phyloP scores from a whole-genome alignment of 2,797 vertebrate species.

The Gadopsis bispinosus region DNA sequence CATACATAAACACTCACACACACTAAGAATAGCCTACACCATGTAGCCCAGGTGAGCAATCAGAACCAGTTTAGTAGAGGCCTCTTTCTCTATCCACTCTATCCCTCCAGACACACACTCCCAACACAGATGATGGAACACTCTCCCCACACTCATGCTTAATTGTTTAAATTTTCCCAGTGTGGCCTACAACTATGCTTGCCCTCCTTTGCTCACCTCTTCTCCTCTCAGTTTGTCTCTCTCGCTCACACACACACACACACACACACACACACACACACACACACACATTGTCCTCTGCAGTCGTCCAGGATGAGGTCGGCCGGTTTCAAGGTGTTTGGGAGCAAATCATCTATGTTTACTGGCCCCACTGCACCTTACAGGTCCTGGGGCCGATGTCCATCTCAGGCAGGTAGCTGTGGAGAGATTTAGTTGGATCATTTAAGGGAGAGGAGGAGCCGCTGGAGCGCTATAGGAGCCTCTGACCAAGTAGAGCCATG shows the following conservation, averaged over 20 bases:
- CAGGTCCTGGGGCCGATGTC: slow-evolving; percentile 60
- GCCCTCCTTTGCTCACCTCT: slow-evolving; percentile 34
- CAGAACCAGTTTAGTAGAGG: slow-evolving; percentile 22
- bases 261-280: slow-evolving; percentile 6
- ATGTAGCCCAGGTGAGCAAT: slow-evolving; percentile 39
- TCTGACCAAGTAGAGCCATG: slow-evolving; percentile 30
- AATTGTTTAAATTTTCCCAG: slow-evolving; percentile 27
- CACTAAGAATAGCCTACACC: neutral
- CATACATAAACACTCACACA: slow-evolving; percentile 25
- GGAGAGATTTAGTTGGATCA: slow-evolving; percentile 64
- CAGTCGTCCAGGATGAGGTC: slow-evolving; percentile 43
- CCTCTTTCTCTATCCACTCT: slow-evolving; percentile 10
- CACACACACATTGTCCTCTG: slow-evolving; percentile 8
- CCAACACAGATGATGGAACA: slow-evolving; percentile 4
- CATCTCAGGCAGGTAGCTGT: slow-evolving; percentile 42
- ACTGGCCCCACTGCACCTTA: slow-evolving; percentile 43
- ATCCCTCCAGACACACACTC: slow-evolving; percentile 12
- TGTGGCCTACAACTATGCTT: slow-evolving; percentile 20
- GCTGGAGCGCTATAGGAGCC: slow-evolving; percentile 27
- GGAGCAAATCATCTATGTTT: slow-evolving; percentile 71
- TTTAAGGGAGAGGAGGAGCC: slow-evolving; percentile 42
- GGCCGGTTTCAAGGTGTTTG: slow-evolving; percentile 62
- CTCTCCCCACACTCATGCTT: neutral
- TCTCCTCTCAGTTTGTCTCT: slow-evolving; percentile 15
- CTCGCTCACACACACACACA: neutral